These are phyloP conservation scores for Lagorchestes hirsutus DNA, from an alignment of 2,797 vertebrate species.

Conservation along the genomic window DNA sequence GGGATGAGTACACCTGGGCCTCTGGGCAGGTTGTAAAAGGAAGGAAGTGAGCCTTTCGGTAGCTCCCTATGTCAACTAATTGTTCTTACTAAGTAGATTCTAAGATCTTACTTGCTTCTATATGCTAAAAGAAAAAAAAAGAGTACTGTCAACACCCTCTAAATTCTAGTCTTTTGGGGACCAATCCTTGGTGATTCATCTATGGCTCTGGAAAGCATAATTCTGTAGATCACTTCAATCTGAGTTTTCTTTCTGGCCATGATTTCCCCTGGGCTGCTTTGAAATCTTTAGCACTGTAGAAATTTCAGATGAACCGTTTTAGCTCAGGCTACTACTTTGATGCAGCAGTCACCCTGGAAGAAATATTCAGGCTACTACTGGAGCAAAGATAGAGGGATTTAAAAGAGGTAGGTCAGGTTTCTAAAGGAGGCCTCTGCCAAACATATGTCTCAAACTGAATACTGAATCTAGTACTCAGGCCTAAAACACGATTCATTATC, in stretches of 20 bases:
- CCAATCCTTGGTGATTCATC: not conserved
- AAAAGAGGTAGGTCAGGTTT: not conserved
- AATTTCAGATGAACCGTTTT: not conserved
- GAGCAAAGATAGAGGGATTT: not conserved
- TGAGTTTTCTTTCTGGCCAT: constrained; percentile 2
- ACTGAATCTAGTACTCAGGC: not conserved
- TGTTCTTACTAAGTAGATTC: not conserved
- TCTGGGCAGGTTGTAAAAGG: not conserved
- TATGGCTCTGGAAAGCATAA: not conserved
- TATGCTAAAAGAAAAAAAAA: not conserved
- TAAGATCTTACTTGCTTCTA: not conserved
- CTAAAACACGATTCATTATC: not conserved
- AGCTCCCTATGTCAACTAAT: not conserved
- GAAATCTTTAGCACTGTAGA: not conserved
- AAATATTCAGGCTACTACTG: not conserved
- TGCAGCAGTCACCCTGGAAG: not conserved
- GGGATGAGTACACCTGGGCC: not conserved
- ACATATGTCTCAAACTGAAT: not conserved
- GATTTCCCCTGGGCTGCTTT: constrained; percentile 14
- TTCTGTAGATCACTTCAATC: not conserved
- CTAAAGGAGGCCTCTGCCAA: not conserved
- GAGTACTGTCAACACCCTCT: not conserved
- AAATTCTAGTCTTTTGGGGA: not conserved
- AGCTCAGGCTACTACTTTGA: constrained; percentile 12
- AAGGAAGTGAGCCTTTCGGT: not conserved